Percentiles rank a stretch among this genome's conserved stretches.
Evolutionary conservation across 2,113 vertebrate genomes (phyloP).

Genomic region (Xiphophorus maculatus): DNA sequence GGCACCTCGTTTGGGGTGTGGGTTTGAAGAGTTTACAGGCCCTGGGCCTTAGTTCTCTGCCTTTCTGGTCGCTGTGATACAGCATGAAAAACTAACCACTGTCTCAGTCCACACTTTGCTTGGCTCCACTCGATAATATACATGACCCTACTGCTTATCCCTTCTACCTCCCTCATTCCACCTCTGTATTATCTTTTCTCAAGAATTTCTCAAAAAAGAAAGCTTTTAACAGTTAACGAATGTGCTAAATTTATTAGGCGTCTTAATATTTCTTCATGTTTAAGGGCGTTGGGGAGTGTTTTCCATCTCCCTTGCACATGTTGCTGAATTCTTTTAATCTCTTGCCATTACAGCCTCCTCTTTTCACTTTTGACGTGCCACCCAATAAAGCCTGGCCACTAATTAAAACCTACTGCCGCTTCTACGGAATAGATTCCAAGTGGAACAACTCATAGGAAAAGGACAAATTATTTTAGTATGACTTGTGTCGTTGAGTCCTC

Average conservation of each 20-base stretch:
- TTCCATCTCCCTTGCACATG: slow-evolving; percentile 64
- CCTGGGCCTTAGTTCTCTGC: slow-evolving; percentile 86
- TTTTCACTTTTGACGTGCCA: slow-evolving; percentile 78
- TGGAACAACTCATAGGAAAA: slow-evolving; percentile 57
- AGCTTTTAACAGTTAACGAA: slow-evolving; percentile 51
- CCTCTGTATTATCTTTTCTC: slow-evolving; percentile 30
- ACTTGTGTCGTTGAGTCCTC: slow-evolving; percentile 68
- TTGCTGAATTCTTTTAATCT: slow-evolving; percentile 69
- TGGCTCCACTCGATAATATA: slow-evolving; percentile 58
- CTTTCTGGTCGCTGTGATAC: slow-evolving; percentile 92
- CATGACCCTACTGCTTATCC: slow-evolving; percentile 56
- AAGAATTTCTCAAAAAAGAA: slow-evolving; percentile 21
- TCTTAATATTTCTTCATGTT: slow-evolving; percentile 30
- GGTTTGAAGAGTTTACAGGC: slow-evolving; percentile 92
- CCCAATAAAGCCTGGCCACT: slow-evolving; percentile 75
- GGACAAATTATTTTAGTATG: slow-evolving; percentile 71
- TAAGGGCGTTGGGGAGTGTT: slow-evolving; percentile 42
- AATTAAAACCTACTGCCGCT: slow-evolving; percentile 76
- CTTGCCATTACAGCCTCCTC: slow-evolving; percentile 62
- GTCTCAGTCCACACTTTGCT: slow-evolving; percentile 83
- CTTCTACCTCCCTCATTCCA: slow-evolving; percentile 13
- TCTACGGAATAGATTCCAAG: slow-evolving; percentile 63
- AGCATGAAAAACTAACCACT: slow-evolving; percentile 95
- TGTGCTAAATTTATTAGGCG: slow-evolving; percentile 51
- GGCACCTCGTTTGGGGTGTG: slow-evolving; percentile 98